Base-by-base conservation (phyloP, 2,888 invertebrate genomes). In the Listrodromus nycthemerus region DNA sequence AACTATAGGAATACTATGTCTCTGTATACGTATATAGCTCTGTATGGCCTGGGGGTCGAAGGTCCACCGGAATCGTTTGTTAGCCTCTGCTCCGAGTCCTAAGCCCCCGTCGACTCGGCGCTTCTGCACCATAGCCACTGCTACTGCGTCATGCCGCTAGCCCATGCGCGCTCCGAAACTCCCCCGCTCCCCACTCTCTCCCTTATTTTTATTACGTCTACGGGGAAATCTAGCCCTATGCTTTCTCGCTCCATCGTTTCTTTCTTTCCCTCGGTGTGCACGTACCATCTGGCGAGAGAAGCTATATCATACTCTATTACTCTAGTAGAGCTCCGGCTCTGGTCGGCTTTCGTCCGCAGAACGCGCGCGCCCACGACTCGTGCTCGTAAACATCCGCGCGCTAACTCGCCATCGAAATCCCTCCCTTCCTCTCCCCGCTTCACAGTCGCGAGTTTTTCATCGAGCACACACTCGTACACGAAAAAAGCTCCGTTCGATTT, bases 121-220 rank as follows among this genome's bases (percentile, higher is more conserved):
- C 80, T 82, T 86, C 77, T 82, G 74, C 73, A 70, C 58, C 41
- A 48, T 80, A 48, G 41, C 50, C n/a, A 33, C 52, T 69, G 45
- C 67, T 80, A 58, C n/a, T 52, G 65, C 78, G 67, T 61, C 78
- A 61, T 48, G 71, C 70, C 80, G 86, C 79, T 73, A 77, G 63
- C 48, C 66, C 63, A 74, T 71, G 71, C 66, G 74, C 69, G 41
- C 73, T 74, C 73, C 63, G 50, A 70, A 70, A 27, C 63, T 21
- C 76, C 30, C 61, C 37, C 78, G 21, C 78, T 10, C 41, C 41
- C 13, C 16, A 13, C 63, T 30, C 75, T 73, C 74, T 50, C 80
- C 79, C 84, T 84, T 87, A 87, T 87, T 91, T 92, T 90, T 92
- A 90, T 90, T 89, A 89, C 89, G 91, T 90, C 91, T 91, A 90